These are phyloP conservation scores for Caracal caracal DNA, from an alignment of 2,113 vertebrate genomes.

Conservation along the genomic window DNA sequence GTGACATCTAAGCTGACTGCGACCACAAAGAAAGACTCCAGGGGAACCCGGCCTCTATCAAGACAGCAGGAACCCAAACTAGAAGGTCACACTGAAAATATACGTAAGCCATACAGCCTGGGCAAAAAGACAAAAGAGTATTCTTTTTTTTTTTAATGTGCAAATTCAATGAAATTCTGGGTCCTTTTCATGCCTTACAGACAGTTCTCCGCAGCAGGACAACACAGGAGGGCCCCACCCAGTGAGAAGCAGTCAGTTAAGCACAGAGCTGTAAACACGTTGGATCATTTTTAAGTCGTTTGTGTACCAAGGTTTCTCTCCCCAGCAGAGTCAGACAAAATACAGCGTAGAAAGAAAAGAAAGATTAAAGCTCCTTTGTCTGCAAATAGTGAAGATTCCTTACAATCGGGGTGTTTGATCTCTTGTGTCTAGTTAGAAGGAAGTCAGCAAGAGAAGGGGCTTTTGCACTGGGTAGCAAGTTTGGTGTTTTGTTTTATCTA, in stretches of 20 bases:
- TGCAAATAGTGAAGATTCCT: background rate
- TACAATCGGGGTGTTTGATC: background rate
- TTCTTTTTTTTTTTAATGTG: background rate
- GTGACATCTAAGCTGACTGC: background rate
- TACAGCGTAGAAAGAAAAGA: background rate
- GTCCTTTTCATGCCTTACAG: background rate
- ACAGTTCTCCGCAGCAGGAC: background rate
- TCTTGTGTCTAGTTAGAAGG: background rate
- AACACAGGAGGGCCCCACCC: background rate
- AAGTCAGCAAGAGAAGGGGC: background rate
- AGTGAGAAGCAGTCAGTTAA: background rate
- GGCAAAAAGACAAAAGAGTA: background rate
- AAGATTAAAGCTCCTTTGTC: background rate
- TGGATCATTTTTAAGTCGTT: background rate
- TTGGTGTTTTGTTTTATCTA: slow-evolving; percentile 5
- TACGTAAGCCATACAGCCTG: background rate
- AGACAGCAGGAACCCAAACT: background rate
- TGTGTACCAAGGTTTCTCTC: background rate
- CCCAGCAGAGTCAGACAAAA: background rate
- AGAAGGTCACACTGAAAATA: background rate
- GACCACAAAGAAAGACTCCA: background rate
- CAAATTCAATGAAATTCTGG: background rate
- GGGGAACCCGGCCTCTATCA: background rate
- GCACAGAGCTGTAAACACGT: background rate
- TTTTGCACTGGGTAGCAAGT: background rate